phyloP scores from a whole-genome alignment of 2,797 vertebrate genomes.

The Crypturellus tataupa region DNA sequence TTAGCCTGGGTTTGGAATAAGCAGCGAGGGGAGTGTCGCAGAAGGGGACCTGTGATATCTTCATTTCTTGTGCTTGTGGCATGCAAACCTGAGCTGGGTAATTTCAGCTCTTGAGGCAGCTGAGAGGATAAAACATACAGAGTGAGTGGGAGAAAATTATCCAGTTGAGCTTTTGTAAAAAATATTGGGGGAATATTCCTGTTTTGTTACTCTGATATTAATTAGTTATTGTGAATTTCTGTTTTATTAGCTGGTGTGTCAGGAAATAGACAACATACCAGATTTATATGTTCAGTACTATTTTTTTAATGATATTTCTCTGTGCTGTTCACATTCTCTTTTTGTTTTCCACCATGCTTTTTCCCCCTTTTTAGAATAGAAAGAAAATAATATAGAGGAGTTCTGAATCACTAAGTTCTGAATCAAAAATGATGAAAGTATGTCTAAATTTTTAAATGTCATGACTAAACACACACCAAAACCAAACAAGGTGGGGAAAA shows the following conservation, averaged over 20 bases:
- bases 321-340: fast-evolving
- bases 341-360: background rate
- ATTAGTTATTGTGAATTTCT: background rate
- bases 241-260: background rate
- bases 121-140: background rate
- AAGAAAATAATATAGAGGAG: background rate
- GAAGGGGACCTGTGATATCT: background rate
- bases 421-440: background rate
- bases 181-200: background rate
- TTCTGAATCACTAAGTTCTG: background rate
- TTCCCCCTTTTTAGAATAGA: background rate
- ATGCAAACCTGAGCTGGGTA: background rate
- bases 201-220: background rate
- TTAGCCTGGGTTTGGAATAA: background rate
- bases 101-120: background rate
- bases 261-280: background rate
- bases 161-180: background rate
- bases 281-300: background rate
- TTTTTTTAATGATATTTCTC: background rate
- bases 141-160: background rate
- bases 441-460: background rate
- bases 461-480: background rate
- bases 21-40: background rate
- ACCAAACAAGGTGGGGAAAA: background rate
- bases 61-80: background rate